A percentile compares a stretch with the other conserved stretches of the same genome.
phyloP scores from a whole-genome alignment of 2,797 vertebrate genomes.

The Phoeniculus purpureus region DNA sequence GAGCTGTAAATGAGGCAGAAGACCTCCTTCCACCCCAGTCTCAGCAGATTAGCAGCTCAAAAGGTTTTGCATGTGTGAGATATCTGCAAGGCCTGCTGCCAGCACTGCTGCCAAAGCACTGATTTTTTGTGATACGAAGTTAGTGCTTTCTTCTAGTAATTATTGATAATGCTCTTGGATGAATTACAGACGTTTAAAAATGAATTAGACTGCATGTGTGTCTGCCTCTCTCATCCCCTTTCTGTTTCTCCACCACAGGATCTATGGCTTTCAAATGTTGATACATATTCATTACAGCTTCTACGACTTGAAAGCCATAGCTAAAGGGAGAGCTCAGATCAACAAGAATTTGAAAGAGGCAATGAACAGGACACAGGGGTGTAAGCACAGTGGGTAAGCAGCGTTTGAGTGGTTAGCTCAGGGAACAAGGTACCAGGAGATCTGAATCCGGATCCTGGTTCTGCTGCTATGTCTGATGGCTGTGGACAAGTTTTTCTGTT shows the following conservation, averaged over 20 bases:
- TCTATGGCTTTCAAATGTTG: conserved; percentile 64
- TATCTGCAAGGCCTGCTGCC: conserved; percentile 50
- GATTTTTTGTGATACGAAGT: conserved; percentile 10
- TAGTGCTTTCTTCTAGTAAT: conserved; percentile 60
- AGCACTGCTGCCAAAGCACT: conserved; percentile 40
- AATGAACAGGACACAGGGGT: neutral
- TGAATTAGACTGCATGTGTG: conserved; percentile 55
- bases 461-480: neutral
- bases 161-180: conserved; percentile 69
- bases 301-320: conserved; percentile 56
- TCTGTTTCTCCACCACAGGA: conserved; percentile 43
- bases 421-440: neutral
- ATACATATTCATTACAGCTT: conserved; percentile 67
- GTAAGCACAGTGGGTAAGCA: conserved; percentile 22
- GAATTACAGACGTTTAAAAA: conserved; percentile 70
- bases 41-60: conserved; percentile 29
- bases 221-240: neutral
- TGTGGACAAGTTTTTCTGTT: neutral
- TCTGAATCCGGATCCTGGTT: neutral
- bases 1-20: conserved; percentile 16
- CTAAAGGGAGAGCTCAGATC: conserved; percentile 47
- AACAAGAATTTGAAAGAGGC: conserved; percentile 44
- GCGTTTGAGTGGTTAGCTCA: neutral
- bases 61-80: conserved; percentile 33
- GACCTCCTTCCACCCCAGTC: neutral